A percentile compares a stretch with the other conserved stretches of the same genome.
Conservation (phyloP, 1,140 invertebrate species). For the Meloidogyne floridensis region DNA sequence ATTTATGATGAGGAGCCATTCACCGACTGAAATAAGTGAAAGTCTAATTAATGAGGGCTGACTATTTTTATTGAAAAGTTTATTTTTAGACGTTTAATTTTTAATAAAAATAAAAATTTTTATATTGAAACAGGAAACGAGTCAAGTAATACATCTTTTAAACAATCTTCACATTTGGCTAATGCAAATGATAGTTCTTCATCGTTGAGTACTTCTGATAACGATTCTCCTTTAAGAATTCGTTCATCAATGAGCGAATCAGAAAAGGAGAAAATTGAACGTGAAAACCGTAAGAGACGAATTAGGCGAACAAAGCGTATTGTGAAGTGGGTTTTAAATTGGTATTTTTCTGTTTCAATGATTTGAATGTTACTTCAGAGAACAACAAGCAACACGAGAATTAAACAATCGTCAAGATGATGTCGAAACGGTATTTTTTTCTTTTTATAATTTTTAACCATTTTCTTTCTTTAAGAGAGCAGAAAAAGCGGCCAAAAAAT, state of each 20-base stretch:
- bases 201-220: conserved; percentile 18
- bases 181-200: conserved; percentile 10
- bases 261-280: conserved; percentile 59
- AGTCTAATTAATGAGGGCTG: too few relatives aligned
- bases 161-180: background rate
- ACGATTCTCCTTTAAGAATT: conserved; percentile 27
- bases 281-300: conserved; percentile 61
- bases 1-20: too few relatives aligned
- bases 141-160: background rate
- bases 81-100: too few relatives aligned
- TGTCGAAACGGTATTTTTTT: conserved; percentile 16
- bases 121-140: background rate
- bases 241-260: conserved; percentile 57
- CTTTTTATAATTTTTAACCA: background rate
- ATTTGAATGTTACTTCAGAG: background rate
- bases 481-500: conserved; percentile 39
- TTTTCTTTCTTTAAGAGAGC: conserved; percentile 18
- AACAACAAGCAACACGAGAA: background rate
- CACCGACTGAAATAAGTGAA: too few relatives aligned
- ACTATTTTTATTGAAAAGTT: too few relatives aligned
- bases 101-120: too few relatives aligned
- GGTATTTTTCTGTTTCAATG: background rate
- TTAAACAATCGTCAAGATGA: background rate
- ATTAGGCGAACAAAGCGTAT: conserved; percentile 53
- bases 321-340: conserved; percentile 32